Evolutionary conservation across 1,140 invertebrate species (phyloP), one percentile per base, ranked within the genome.

Genomic region (Saccostrea cuccullata): DNA sequence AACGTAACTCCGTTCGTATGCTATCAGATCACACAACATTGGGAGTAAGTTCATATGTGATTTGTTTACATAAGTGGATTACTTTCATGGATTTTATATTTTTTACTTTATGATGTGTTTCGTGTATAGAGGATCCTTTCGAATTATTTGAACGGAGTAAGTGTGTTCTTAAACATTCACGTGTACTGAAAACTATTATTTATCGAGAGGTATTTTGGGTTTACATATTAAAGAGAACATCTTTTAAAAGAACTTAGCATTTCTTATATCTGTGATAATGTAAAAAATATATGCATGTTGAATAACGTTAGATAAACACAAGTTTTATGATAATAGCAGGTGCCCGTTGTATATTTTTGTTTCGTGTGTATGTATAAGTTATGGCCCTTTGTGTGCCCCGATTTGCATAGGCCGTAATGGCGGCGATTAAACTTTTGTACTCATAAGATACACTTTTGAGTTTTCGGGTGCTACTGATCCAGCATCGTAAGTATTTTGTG

Each of bases 391-490:
- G 55, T 56, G 82, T 56, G 77, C 87, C 89, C 73, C 85, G 55
- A 90, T 90, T 90, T 90, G 87, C 87, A 90, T 90, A 88, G 85
- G 85, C 87, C 82, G 85, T 88, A 90, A 90, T 90, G 89, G 89
- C 89, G 87, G 89, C 87, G 84, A 36, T 58, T 67, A 86, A 77
- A 36, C 87, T 58, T 55, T 26, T 70, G 84, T 85, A 26, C 84
- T 60, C 84, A 85, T 55, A 26, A 60, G 30, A 58, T 85, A 40
- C 9, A 36, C 30, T 85, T 58, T 30, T 60, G 17, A 60, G 11
- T 26, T 55, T 85, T 85, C 23, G 30, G n/a, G 84, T 64, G 84
- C 15, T 40, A 64, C 26, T 56, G 15, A 60, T 30, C 30, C 15
- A 13, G 13, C 26, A 36, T 60, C 47, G 84, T 85, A 30, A 85